Percentiles rank a stretch among this genome's conserved stretches.
Conservation (phyloP, 2,888 invertebrate species). For the Troglohyphantes excavatus region DNA sequence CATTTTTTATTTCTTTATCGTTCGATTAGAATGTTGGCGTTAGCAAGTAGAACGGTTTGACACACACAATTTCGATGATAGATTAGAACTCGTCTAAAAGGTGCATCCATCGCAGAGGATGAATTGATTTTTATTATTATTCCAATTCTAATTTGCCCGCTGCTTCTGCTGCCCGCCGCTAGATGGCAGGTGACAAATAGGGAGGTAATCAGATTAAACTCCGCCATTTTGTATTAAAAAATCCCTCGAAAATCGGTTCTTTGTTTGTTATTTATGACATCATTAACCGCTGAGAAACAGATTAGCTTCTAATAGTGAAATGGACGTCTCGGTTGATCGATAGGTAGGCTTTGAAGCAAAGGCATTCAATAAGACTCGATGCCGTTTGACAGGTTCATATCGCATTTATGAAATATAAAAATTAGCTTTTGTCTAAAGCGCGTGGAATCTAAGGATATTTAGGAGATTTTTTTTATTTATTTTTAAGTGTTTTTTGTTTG, state of each 20-base stretch:
- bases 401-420: slow-evolving; percentile 51
- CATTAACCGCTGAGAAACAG: slow-evolving; percentile 68
- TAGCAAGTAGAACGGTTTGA: slow-evolving; percentile 11
- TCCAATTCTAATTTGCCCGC: slow-evolving; percentile 40
- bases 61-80: slow-evolving; percentile 20
- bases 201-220: slow-evolving; percentile 66
- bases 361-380: slow-evolving; percentile 67
- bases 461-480: slow-evolving; percentile 54
- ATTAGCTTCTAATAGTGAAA: slow-evolving; percentile 72
- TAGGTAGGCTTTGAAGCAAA: slow-evolving; percentile 30
- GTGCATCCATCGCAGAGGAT: neutral
- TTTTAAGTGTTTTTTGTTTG: slow-evolving; percentile 35
- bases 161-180: slow-evolving; percentile 37
- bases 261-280: slow-evolving; percentile 75
- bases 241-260: slow-evolving; percentile 42
- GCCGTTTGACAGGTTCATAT: slow-evolving; percentile 72
- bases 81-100: neutral
- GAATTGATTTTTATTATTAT: slow-evolving; percentile 27
- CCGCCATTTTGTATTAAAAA: slow-evolving; percentile 63
- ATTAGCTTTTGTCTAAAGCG: slow-evolving; percentile 75
- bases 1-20: neutral
- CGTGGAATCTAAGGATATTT: slow-evolving; percentile 60
- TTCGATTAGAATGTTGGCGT: neutral
- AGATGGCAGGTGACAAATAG: slow-evolving; percentile 72
- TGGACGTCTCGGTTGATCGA: slow-evolving; percentile 67